phyloP scores from a whole-genome alignment of 1,140 invertebrate species.

The Akabosia matsudoensis region DNA sequence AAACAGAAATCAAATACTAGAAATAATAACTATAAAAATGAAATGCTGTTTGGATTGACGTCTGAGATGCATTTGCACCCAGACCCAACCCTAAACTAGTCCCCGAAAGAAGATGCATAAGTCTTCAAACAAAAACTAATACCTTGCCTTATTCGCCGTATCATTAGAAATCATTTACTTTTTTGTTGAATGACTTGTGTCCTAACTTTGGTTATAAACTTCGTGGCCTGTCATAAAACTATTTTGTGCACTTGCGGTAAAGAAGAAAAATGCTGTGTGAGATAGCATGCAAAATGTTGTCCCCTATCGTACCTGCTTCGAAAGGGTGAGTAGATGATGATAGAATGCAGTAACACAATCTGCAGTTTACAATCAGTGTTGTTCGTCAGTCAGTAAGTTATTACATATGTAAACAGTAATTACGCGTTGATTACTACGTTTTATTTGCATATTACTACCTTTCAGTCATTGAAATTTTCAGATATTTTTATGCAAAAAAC shows the following conservation, averaged over 20 bases:
- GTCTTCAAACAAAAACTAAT: no score
- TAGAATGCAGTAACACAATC: not conserved
- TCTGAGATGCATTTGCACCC: no score
- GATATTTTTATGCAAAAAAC: not conserved
- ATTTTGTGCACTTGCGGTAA: not conserved
- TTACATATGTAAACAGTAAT: slow-evolving; percentile 24
- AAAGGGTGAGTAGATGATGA: not conserved
- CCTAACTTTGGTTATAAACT: not conserved
- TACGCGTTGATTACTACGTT: slow-evolving; percentile 1
- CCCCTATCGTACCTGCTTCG: no score
- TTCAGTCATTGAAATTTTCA: not conserved
- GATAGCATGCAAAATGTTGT: no score
- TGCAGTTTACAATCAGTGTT: not conserved
- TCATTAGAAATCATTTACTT: no score
- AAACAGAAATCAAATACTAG: no score
- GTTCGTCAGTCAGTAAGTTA: not conserved
- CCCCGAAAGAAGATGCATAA: no score
- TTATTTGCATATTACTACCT: not conserved
- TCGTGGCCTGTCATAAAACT: not conserved
- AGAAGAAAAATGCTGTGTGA: not conserved
- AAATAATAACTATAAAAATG: no score
- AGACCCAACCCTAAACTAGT: no score
- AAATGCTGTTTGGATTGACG: no score
- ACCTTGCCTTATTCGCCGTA: no score
- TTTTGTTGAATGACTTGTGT: not conserved